Evolutionary conservation across 2,113 vertebrate species (phyloP).

Genomic region (Trematocara macrostoma): DNA sequence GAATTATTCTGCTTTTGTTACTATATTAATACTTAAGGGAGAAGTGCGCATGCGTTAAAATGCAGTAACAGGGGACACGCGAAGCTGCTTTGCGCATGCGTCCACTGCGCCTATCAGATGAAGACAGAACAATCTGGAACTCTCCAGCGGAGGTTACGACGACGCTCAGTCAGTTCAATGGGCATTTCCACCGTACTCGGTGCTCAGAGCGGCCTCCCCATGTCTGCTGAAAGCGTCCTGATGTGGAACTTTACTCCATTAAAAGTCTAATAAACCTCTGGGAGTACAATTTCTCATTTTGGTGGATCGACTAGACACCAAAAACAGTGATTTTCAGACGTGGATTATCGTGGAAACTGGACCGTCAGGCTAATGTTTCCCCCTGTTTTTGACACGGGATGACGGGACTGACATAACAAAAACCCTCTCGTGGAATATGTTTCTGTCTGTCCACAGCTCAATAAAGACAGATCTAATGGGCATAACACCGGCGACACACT

Average conservation of each 20-base stretch:
- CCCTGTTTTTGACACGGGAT: conserved; percentile 38
- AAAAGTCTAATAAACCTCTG: conserved; percentile 42
- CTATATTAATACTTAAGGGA: conserved; percentile 37
- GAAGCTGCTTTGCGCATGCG: conserved; percentile 34
- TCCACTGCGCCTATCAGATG: conserved; percentile 10
- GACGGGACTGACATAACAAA: conserved; percentile 27
- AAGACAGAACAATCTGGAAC: conserved; percentile 51
- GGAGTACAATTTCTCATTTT: conserved; percentile 57
- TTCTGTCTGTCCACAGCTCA: conserved; percentile 20
- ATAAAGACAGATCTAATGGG: conserved; percentile 41
- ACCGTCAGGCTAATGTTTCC: conserved; percentile 31
- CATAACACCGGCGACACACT: conserved; percentile 14
- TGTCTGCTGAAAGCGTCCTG: conserved; percentile 13
- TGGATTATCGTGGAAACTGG: conserved; percentile 63
- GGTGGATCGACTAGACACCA: conserved; percentile 52
- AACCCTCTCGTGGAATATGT: conserved; percentile 44
- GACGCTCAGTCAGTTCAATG: background rate
- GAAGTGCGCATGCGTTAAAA: conserved; percentile 59
- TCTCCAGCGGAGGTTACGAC: background rate
- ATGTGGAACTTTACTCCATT: conserved; percentile 39
- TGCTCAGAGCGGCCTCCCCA: background rate
- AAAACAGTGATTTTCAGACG: conserved; percentile 33
- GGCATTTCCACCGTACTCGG: background rate
- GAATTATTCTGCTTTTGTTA: conserved; percentile 43
- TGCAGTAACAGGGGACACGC: conserved; percentile 58